Conservation (phyloP, 2,797 vertebrate genomes). For the Mus spretus region DNA sequence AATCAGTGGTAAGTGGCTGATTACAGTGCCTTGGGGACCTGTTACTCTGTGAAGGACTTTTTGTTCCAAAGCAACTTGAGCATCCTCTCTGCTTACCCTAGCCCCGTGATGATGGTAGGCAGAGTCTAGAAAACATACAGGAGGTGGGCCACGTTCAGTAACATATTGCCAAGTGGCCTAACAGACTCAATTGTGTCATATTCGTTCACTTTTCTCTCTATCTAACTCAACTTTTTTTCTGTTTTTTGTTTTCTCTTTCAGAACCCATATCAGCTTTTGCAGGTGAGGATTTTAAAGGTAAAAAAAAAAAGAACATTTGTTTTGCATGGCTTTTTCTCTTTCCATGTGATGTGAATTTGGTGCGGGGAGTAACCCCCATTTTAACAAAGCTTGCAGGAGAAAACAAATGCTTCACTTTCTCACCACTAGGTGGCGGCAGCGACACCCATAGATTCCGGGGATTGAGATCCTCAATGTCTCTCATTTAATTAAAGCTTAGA, state of each 20-base stretch:
- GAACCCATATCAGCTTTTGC: constrained; percentile 96
- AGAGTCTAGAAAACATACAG: neutral
- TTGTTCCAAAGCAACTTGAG: constrained; percentile 82
- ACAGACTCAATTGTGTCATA: neutral
- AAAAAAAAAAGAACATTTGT: constrained; percentile 65
- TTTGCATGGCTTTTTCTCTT: constrained; percentile 78
- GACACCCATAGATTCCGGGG: constrained; percentile 58
- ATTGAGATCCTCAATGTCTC: constrained; percentile 73
- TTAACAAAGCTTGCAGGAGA: constrained; percentile 64
- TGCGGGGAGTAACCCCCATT: neutral
- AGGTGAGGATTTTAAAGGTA: constrained; percentile 94
- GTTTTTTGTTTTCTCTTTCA: constrained; percentile 86
- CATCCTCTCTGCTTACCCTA: constrained; percentile 19
- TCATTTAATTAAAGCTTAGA: constrained; percentile 81
- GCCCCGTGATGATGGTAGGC: neutral
- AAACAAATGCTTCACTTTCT: constrained; percentile 65
- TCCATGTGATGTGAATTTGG: constrained; percentile 68
- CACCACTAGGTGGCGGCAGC: constrained; percentile 82
- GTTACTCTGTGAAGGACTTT: constrained; percentile 84
- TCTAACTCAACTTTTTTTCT: constrained; percentile 41
- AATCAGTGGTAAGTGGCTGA: constrained; percentile 85
- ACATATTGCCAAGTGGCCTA: neutral
- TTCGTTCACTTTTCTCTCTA: neutral
- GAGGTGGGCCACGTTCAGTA: neutral
- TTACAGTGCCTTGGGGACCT: constrained; percentile 85